Evolutionary conservation across 2,113 vertebrate genomes (phyloP), one percentile per base, ranked within the genome.

Genomic region (Carassius auratus): DNA sequence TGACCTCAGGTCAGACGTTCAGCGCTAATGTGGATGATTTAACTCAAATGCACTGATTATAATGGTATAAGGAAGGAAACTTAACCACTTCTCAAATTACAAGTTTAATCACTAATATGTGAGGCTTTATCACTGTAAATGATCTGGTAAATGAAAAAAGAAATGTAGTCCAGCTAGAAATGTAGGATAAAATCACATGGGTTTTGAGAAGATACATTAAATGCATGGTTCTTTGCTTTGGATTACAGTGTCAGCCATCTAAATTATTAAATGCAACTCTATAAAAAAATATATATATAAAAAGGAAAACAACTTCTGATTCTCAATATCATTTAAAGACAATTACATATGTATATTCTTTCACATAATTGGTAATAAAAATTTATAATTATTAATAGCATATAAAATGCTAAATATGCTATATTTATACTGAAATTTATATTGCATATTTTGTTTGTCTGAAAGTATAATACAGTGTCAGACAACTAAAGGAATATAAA

Each of bases 1-100:
- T 57, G 66, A 79, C 76, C 55, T 15, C 55, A 62, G 76, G 76
- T 79, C 62, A 71, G 26, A 83, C n/a, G 81, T 83, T 52, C 64
- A 55, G 30, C 10, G 30, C 61, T 50, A 26, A 69, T 36, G 21
- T 42, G 76, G 33, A 79, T 15, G 76, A 62, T 79, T 62, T 79
- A 36, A 36, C 55, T 23, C 76, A 38, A 21, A 5, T 12, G 8
- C 36, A 26, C 21, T 7, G 33, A 42, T 38, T 79, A 42, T 23
- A 42, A 61, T 23, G 55, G 76, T 21, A n/a, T 21, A 8, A 62
- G 36, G 30, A 62, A 62, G 26, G 30, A 61, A 79, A 79, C 42
- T 17, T 42, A 42, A 33, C 26, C 17, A 36, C 55, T 61, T 61
- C 55, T 79, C 9, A 79, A 55, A 55, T 76, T 4, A 48, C 45